Evolutionary conservation across 2,113 vertebrate genomes (phyloP), one percentile per base, ranked within the genome.

Genomic region (Campylomormyrus tamandua): DNA sequence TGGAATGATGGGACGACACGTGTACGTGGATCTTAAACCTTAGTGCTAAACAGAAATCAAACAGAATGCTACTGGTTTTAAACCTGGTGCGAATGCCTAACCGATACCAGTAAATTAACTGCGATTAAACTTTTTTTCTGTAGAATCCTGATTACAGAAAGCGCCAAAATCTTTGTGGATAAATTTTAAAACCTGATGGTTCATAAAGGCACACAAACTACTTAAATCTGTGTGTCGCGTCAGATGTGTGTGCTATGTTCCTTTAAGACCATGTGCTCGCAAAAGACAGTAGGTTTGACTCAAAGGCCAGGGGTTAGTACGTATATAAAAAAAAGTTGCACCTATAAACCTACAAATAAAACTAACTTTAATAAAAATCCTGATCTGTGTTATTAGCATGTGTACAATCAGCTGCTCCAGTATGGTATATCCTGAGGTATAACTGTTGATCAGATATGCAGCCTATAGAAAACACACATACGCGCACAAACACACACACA

Each of bases 401-500:
- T 91, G 92, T 96, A 95, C 94, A 95, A 95, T 96, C 95, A 96
- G 95, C 94, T 95, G 95, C 94, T 95, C 94, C 93, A 92, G 93
- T 93, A 91, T 93, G 94, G 92, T 95, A 89, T 92, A 93, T 94
- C 95, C 96, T 96, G 96, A 96, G 96, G 94, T 95, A 94, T 94
- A 93, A 93, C 91, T 94, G 95, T 95, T 94, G 94, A 94, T 93
- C 93, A 92, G 93, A 94, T 92, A 93, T 92, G 94, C 94, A 94
- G 94, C 93, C 88, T 92, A 93, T 93, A 92, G 90, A 56, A 90
- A 91, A 90, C 35, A 87, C 84, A 27, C 48, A 7, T 17, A 56
- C 15, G 3, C 48, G 17, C 49, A 56, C 31, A 87, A 85, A 85
- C 62, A 53, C 27, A 53, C 48, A 87, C 48, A 87, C 27, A 87